Base-by-base conservation (phyloP, 2,888 invertebrate genomes). In the Melieria omissa region DNA sequence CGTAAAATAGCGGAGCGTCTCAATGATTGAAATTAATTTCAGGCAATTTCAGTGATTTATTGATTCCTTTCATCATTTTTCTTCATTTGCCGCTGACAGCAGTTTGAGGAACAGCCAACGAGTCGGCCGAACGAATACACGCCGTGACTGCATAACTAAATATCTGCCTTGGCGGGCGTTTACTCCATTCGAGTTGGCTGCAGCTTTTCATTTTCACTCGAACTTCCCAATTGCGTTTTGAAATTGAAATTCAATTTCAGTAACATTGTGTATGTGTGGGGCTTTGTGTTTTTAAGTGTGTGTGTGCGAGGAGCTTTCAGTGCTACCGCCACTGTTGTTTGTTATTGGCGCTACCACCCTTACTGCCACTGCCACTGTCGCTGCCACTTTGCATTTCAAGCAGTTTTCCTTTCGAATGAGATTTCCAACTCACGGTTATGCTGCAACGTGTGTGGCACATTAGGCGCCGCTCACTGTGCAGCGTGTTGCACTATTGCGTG, bases 11-110 rank as follows among this genome's bases (percentile, higher is more conserved):
- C 29, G 3, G 29, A 29, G 29, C 29, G 29, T 29, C 29, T 29
- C 29, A 29, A 2, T 29, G 29, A 29, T 29, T 29, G 29, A 29
- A 29, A 29, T 29, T 29, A 76, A 75, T 75, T 76, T 76, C 73
- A 72, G 75, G 73, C 75, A 75, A 77, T 77, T 78, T 76, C 73
- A 75, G 73, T 77, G 78, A 78, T 77, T 78, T 78, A 78, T 77
- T 75, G 77, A 77, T 77, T 77, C 75, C 72, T 74, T 78, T 75
- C 73, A 78, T 77, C 75, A 77, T 78, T 78, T 76, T 76, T 78
- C 77, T 78, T 77, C 76, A 76, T 78, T 78, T 77, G 71, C 72
- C 7, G 76, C 75, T 77, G 77, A 76, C 78, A 77, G 74, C 75
- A 73, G 72, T 71, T 71, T 66, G n/a, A 47, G 29, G 29, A 29